Percentiles rank a stretch among this genome's conserved stretches.
Conservation (phyloP, 1,140 invertebrate species). For the Spodoptera litura region DNA sequence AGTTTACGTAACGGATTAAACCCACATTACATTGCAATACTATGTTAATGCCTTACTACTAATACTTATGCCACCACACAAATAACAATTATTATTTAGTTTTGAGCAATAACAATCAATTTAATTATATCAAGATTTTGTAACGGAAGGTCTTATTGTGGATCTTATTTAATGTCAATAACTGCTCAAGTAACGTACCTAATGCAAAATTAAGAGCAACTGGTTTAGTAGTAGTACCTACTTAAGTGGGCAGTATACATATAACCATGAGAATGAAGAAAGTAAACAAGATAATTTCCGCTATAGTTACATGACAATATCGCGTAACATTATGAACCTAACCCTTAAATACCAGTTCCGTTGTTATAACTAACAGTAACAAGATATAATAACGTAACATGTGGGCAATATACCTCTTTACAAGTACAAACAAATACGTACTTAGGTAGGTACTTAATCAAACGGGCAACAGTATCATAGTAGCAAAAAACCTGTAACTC, state of each 20-base stretch:
- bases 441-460: neutral
- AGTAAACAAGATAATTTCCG: conserved; percentile 25
- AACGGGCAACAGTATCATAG: neutral
- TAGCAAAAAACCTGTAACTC: conserved; percentile 1
- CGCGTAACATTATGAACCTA: neutral
- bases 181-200: too few relatives aligned
- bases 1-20: conserved; percentile 5
- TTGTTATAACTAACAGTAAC: conserved; percentile 13
- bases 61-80: neutral
- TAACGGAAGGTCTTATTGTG: too few relatives aligned
- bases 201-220: too few relatives aligned
- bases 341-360: conserved; percentile 2
- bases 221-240: too few relatives aligned
- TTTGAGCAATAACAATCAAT: too few relatives aligned
- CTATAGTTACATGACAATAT: conserved; percentile 1
- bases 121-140: too few relatives aligned
- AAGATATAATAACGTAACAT: conserved; percentile 3
- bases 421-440: neutral
- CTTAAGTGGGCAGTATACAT: too few relatives aligned
- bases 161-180: too few relatives aligned
- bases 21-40: neutral
- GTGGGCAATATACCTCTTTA: neutral
- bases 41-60: neutral
- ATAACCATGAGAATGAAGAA: neutral
- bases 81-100: neutral